phyloP scores from a whole-genome alignment of 2,113 vertebrate species.

The Scortum barcoo region DNA sequence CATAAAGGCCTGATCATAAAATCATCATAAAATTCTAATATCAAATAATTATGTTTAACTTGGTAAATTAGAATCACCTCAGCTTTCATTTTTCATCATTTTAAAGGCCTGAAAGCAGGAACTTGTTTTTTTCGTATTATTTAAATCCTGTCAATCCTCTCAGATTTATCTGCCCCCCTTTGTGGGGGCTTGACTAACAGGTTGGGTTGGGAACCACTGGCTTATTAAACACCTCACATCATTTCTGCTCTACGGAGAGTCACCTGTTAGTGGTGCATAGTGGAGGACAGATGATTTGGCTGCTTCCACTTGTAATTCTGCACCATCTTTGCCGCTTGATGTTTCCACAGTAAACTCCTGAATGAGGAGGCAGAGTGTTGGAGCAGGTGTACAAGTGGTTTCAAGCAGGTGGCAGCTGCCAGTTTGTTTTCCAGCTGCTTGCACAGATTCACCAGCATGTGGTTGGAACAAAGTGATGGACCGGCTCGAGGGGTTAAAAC shows the following conservation, averaged over 20 bases:
- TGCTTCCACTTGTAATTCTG: neutral
- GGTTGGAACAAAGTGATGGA: constrained; percentile 47
- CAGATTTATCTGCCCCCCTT: neutral
- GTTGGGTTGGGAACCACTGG: neutral
- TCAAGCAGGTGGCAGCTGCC: constrained; percentile 52
- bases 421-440: constrained; percentile 46
- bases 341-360: constrained; percentile 22
- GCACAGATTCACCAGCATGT: constrained; percentile 45
- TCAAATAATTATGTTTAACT: neutral
- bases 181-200: neutral
- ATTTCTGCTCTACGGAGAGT: too few relatives aligned
- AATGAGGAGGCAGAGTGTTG: constrained; percentile 4
- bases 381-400: constrained; percentile 39
- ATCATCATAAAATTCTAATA: too few relatives aligned
- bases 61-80: neutral
- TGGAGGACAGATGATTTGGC: neutral
- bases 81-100: too few relatives aligned
- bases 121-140: neutral
- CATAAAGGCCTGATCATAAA: too few relatives aligned
- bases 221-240: neutral
- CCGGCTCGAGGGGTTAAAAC: constrained; percentile 35
- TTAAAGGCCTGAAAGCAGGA: neutral
- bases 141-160: neutral
- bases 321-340: neutral
- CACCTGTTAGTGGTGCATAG: neutral